These are phyloP conservation scores for Tetranychus piercei DNA, from an alignment of 2,888 invertebrate genomes.

Conservation along the genomic window DNA sequence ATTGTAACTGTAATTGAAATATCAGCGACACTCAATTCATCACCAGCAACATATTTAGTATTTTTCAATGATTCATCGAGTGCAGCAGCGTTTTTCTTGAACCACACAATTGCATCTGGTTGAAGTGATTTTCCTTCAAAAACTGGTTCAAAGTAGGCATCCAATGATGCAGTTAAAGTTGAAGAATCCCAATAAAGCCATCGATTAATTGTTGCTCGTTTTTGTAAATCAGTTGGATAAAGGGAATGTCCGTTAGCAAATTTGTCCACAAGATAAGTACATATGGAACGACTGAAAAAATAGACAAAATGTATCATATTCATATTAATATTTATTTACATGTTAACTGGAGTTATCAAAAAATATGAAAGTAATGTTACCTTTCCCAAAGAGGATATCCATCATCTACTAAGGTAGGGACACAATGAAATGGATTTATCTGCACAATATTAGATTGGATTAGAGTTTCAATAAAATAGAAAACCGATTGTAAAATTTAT, in stretches of 20 bases:
- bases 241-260: background rate
- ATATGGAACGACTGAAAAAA: conserved; percentile 2
- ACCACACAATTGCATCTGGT: background rate
- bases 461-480: too few species aligned
- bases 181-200: background rate
- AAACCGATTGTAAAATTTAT: too few species aligned
- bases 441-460: background rate
- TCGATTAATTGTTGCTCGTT: background rate
- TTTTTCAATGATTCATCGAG: background rate
- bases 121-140: background rate
- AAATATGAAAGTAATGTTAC: background rate
- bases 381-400: conserved; percentile 8
- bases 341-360: background rate
- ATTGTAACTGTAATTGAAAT: background rate
- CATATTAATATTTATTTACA: background rate
- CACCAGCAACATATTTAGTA: background rate
- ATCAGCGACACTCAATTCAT: background rate
- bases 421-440: background rate
- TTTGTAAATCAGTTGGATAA: conserved; percentile 4
- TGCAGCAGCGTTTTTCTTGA: background rate
- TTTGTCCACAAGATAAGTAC: conserved; percentile 10
- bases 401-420: conserved; percentile 7
- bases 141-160: background rate
- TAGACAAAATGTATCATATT: background rate
- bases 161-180: too few species aligned